These are phyloP conservation scores for Pheosia tremula DNA, from an alignment of 2,888 invertebrate genomes.

Conservation along the genomic window DNA sequence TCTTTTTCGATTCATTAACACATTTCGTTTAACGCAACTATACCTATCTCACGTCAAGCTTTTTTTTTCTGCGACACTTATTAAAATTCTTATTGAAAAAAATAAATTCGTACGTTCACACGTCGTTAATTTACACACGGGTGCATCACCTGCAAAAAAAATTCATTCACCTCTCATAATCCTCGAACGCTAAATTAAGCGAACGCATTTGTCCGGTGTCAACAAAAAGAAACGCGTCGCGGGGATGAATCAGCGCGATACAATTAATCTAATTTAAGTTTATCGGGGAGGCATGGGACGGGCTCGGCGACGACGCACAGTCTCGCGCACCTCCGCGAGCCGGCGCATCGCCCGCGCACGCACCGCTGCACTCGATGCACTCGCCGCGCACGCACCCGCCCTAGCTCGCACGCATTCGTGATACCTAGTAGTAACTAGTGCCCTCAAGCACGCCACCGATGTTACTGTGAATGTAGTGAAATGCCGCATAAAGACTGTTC, in stretches of 20 bases:
- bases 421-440: slow-evolving; percentile 20
- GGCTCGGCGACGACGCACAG: slow-evolving; percentile 74
- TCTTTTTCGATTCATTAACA: too few species aligned
- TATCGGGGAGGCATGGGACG: slow-evolving; percentile 76
- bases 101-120: slow-evolving; percentile 13
- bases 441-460: slow-evolving; percentile 43
- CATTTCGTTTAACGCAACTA: too few species aligned
- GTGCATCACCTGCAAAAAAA: slow-evolving; percentile 40
- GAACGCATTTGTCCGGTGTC: slow-evolving; percentile 74
- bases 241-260: slow-evolving; percentile 80
- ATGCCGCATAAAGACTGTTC: slow-evolving; percentile 82
- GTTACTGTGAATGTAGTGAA: slow-evolving; percentile 68
- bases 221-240: slow-evolving; percentile 68
- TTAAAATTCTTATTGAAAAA: slow-evolving; percentile 4
- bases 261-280: slow-evolving; percentile 84
- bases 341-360: slow-evolving; percentile 65
- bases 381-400: slow-evolving; percentile 42
- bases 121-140: slow-evolving; percentile 15
- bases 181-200: slow-evolving; percentile 68
- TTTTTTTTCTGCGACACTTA: not conserved
- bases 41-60: slow-evolving; percentile 1
- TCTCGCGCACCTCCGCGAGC: slow-evolving; percentile 68
- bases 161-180: slow-evolving; percentile 65
- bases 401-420: slow-evolving; percentile 24
- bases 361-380: slow-evolving; percentile 41